Percentiles rank a stretch among this genome's conserved stretches.
Conservation (phyloP, 2,797 vertebrate species). For the Melanotaenia nigrans region DNA sequence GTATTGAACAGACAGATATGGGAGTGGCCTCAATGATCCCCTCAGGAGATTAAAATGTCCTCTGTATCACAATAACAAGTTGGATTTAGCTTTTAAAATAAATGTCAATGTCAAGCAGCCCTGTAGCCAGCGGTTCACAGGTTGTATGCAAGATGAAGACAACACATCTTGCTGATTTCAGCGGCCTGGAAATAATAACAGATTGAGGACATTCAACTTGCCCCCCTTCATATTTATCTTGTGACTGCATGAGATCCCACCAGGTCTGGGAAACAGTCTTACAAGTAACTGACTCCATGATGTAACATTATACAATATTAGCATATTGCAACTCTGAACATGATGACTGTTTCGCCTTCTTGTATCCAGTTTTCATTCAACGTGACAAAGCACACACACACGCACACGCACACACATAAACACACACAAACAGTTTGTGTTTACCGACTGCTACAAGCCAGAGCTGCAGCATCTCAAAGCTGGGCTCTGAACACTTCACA, state of each 20-base stretch:
- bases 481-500: slow-evolving; percentile 29
- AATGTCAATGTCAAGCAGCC: background rate
- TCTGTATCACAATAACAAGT: background rate
- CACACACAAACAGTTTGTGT: slow-evolving; percentile 42
- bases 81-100: too few species aligned
- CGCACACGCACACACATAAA: background rate
- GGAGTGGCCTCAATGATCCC: background rate
- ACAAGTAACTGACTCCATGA: background rate
- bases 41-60: background rate
- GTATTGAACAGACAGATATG: background rate
- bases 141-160: background rate
- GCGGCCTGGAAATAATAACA: background rate
- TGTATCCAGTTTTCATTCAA: slow-evolving; percentile 33
- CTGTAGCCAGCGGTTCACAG: background rate
- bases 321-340: slow-evolving; percentile 7
- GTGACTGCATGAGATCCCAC: background rate
- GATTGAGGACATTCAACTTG: background rate
- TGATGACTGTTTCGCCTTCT: slow-evolving; percentile 26
- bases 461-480: slow-evolving; percentile 40
- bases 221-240: background rate
- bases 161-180: background rate
- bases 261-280: background rate
- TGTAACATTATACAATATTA: slow-evolving; percentile 1
- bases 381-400: slow-evolving; percentile 31
- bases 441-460: slow-evolving; percentile 46